phyloP scores from a whole-genome alignment of 2,113 vertebrate species.

The Podarcis cretensis region DNA sequence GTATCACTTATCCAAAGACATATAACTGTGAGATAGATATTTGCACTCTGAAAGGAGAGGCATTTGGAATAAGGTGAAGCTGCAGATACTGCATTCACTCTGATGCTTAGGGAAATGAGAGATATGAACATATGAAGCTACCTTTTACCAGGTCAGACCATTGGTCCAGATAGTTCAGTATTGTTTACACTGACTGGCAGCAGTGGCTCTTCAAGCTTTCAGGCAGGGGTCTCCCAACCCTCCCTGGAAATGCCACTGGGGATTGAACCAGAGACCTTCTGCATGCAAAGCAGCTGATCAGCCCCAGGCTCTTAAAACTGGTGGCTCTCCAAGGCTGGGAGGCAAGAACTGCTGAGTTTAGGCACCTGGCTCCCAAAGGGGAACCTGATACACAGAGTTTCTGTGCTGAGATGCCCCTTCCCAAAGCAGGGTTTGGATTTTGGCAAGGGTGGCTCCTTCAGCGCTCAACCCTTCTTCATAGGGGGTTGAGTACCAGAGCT shows the following conservation, averaged over 20 bases:
- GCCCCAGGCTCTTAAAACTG: background rate
- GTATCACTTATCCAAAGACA: background rate
- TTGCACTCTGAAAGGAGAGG: background rate
- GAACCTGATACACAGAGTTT: background rate
- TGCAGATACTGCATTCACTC: background rate
- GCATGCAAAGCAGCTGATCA: too few relatives aligned
- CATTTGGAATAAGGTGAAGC: background rate
- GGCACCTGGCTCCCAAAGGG: too few relatives aligned
- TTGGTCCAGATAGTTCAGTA: too few relatives aligned
- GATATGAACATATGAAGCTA: too few relatives aligned
- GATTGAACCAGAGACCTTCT: too few relatives aligned
- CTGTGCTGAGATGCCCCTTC: background rate
- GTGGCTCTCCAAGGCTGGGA: background rate
- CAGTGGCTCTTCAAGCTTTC: background rate
- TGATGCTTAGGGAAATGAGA: background rate
- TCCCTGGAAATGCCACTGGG: too few relatives aligned
- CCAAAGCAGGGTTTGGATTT: background rate
- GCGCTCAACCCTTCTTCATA: background rate
- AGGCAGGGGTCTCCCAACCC: too few relatives aligned
- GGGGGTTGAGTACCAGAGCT: background rate
- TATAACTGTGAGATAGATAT: background rate
- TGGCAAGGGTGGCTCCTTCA: background rate
- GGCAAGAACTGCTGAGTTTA: background rate
- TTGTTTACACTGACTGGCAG: too few relatives aligned
- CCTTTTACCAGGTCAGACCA: too few relatives aligned